These are phyloP conservation scores for Garrulus glandarius DNA, from an alignment of 2,797 vertebrate species.

Conservation along the genomic window DNA sequence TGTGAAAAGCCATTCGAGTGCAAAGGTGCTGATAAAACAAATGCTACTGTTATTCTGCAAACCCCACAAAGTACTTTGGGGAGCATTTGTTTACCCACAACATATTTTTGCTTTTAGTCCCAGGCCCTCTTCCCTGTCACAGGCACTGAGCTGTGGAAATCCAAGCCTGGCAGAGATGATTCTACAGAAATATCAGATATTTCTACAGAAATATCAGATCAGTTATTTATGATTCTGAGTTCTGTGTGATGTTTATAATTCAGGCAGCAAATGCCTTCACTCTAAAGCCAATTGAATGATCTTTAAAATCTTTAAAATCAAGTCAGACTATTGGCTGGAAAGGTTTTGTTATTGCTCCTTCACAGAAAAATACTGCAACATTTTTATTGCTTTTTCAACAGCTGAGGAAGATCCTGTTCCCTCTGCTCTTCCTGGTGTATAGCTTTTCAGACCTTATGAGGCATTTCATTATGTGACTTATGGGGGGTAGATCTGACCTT, in stretches of 20 bases:
- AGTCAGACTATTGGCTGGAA: background rate
- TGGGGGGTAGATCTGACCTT: background rate
- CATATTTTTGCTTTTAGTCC: background rate
- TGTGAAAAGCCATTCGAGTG: background rate
- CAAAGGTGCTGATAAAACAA: background rate
- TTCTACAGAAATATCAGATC: background rate
- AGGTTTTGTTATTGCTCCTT: background rate
- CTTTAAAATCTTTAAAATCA: constrained; percentile 10
- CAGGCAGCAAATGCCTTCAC: background rate
- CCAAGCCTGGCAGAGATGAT: background rate
- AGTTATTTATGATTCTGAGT: background rate
- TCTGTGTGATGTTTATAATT: background rate
- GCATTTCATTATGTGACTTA: constrained; percentile 38
- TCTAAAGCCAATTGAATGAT: background rate
- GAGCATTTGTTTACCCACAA: background rate
- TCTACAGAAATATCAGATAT: background rate
- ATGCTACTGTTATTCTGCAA: background rate
- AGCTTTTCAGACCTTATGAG: constrained; percentile 35
- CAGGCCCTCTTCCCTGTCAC: background rate
- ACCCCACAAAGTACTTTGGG: background rate
- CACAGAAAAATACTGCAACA: background rate
- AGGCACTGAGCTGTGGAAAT: background rate
- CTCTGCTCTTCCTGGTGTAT: background rate
- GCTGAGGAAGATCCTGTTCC: background rate
- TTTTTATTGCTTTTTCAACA: background rate